Percentiles rank a stretch among this genome's conserved stretches.
Evolutionary conservation across 2,888 invertebrate species (phyloP).

Genomic region (Corbicula japonica): DNA sequence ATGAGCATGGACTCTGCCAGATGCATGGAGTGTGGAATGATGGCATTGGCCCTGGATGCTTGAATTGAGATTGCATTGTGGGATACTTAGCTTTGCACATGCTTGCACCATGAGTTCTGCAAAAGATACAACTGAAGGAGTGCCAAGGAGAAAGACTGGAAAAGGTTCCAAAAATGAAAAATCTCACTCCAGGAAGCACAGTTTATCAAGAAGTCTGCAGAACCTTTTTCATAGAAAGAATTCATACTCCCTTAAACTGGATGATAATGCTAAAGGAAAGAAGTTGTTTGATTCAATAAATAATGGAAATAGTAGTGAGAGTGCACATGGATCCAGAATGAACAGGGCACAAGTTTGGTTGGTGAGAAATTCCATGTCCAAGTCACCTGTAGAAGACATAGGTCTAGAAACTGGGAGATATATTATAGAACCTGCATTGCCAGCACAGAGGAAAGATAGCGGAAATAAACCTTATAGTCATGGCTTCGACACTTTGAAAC

Average conservation of each 20-base stretch:
- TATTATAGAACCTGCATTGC: too few relatives aligned
- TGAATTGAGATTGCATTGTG: too few relatives aligned
- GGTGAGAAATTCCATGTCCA: constrained; percentile 38
- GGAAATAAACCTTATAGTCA: too few relatives aligned
- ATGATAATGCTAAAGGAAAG: constrained; percentile 9
- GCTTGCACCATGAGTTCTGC: neutral
- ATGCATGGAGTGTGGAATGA: too few relatives aligned
- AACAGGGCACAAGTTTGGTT: constrained; percentile 39
- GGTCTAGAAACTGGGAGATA: neutral
- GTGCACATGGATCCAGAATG: neutral
- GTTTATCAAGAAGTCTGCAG: constrained; percentile 36
- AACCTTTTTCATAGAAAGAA: constrained; percentile 40
- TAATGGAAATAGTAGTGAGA: neutral
- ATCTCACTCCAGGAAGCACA: constrained; percentile 13
- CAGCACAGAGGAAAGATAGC: too few relatives aligned
- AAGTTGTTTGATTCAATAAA: constrained; percentile 41
- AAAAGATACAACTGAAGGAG: neutral
- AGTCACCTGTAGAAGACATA: constrained; percentile 34
- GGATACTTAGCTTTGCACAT: too few relatives aligned
- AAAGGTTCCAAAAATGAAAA: neutral
- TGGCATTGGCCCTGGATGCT: too few relatives aligned
- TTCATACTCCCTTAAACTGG: constrained; percentile 32
- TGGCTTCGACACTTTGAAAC: too few relatives aligned
- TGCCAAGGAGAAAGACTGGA: neutral
- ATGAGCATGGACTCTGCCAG: too few relatives aligned